Conservation (phyloP, 2,113 vertebrate genomes). For the Sylvietta virens region DNA sequence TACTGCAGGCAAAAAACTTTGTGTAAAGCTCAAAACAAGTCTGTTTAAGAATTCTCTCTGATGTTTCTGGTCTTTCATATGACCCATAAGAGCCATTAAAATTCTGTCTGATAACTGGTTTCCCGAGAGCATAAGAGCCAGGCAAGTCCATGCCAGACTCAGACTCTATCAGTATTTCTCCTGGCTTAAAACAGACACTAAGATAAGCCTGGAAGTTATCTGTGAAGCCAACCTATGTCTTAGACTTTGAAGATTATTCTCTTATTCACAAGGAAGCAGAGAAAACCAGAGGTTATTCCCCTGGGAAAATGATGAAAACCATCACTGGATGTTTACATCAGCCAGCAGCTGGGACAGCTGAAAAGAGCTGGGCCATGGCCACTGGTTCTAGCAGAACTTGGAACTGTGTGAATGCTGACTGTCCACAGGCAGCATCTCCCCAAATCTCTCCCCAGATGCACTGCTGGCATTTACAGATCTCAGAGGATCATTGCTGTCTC, state of each 20-base stretch:
- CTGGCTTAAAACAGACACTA: background rate
- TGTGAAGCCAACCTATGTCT: background rate
- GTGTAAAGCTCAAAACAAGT: background rate
- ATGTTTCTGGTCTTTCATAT: slow-evolving; percentile 3
- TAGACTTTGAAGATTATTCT: background rate
- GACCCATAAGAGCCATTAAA: slow-evolving; percentile 6
- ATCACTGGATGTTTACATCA: background rate
- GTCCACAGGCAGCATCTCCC: background rate
- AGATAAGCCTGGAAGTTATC: background rate
- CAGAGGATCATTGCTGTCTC: background rate
- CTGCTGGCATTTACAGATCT: background rate
- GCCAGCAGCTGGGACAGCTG: background rate
- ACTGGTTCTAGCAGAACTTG: background rate
- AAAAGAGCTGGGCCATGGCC: background rate
- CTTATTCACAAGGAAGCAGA: background rate
- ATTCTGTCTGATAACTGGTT: slow-evolving; percentile 41
- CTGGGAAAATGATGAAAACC: background rate
- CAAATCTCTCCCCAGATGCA: background rate
- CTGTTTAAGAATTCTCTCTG: slow-evolving; percentile 53
- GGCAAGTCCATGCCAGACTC: background rate
- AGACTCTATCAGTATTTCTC: background rate
- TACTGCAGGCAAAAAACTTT: background rate
- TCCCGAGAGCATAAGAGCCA: background rate
- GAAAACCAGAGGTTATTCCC: background rate
- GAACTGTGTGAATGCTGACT: background rate